Evolutionary conservation across 2,113 vertebrate species (phyloP), one percentile per base, ranked within the genome.

Genomic region (Rana temporaria): DNA sequence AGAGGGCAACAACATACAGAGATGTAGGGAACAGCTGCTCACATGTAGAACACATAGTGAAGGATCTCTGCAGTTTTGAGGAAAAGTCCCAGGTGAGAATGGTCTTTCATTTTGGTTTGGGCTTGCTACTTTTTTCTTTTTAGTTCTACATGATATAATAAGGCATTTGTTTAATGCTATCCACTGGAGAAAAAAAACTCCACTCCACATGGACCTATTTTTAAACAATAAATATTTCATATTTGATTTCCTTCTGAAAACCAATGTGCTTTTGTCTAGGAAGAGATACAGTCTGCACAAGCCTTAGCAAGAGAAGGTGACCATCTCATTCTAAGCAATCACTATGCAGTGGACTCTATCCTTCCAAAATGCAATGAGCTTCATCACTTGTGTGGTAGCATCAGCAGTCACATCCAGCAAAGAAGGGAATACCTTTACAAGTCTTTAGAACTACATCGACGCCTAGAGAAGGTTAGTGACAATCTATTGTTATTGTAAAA

Each of bases 301-400:
- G 84, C 90, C 14, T 90, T 99, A 79, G 94, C 93, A 0, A 85
- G 78, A 9, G 94, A 96, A 17, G 95, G 95, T 0, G 95, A 96
- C 55, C 84, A 85, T 56, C 94, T 99, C 68, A 96, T 98, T 24
- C 86, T 94, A 85, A 93, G 89, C 85, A 95, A 93, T 20, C 98
- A 99, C 89, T 99, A 98, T 0, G 98, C 97, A 0, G 92, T 97
- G 85, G 98, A 99, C 89, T 98, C 97, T 72, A 96, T 99, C 86
- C 91, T 92, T 80, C 96, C 97, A 84, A 99, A 99, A 90, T 97
- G 97, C 88, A 92, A 85, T 6, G 97, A 99, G 88, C 94, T 99
- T 70, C 90, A 90, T 84, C 73, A 89, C 34, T 86, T 95, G 70
- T 93, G 91, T 22, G 93, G 94, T 84, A 88, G 87, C 18, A 85